phyloP scores from a whole-genome alignment of 2,113 vertebrate species.

The Redunca redunca region DNA sequence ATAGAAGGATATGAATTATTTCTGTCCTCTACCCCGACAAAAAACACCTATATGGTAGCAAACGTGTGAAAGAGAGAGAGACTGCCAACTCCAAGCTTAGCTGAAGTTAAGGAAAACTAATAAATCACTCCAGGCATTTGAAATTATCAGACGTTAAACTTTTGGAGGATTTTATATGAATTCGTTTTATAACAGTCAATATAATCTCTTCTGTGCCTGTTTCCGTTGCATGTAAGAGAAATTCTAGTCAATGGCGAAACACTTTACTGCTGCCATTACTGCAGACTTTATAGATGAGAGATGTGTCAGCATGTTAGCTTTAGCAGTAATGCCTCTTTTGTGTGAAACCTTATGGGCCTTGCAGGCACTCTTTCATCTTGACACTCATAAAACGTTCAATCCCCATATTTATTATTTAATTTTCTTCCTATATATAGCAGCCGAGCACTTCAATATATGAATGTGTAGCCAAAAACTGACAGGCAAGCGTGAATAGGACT shows the following conservation, averaged over 20 bases:
- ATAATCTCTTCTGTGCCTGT: slow-evolving; percentile 73
- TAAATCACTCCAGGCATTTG: slow-evolving; percentile 75
- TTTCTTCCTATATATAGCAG: slow-evolving; percentile 74
- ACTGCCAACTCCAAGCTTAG: neutral
- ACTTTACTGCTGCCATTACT: slow-evolving; percentile 79
- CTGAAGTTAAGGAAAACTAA: slow-evolving; percentile 72
- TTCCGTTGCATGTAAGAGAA: slow-evolving; percentile 77
- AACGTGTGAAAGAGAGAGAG: neutral
- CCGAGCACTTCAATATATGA: slow-evolving; percentile 66
- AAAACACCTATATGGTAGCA: neutral
- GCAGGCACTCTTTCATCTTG: slow-evolving; percentile 77
- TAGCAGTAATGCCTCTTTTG: slow-evolving; percentile 79
- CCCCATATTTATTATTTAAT: slow-evolving; percentile 83
- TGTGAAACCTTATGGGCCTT: slow-evolving; percentile 83
- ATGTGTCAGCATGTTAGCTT: slow-evolving; percentile 81
- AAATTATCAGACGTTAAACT: slow-evolving; percentile 77
- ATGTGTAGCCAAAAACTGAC: slow-evolving; percentile 72
- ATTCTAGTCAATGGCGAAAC: slow-evolving; percentile 75
- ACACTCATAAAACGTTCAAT: slow-evolving; percentile 78
- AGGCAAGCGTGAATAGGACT: slow-evolving; percentile 78
- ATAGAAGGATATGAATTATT: neutral
- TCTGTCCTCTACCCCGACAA: neutral
- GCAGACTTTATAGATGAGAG: slow-evolving; percentile 84
- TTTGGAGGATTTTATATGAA: slow-evolving; percentile 77
- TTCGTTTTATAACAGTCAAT: slow-evolving; percentile 77